Conservation (phyloP, 2,113 vertebrate species). For the Gallinago undulata region DNA sequence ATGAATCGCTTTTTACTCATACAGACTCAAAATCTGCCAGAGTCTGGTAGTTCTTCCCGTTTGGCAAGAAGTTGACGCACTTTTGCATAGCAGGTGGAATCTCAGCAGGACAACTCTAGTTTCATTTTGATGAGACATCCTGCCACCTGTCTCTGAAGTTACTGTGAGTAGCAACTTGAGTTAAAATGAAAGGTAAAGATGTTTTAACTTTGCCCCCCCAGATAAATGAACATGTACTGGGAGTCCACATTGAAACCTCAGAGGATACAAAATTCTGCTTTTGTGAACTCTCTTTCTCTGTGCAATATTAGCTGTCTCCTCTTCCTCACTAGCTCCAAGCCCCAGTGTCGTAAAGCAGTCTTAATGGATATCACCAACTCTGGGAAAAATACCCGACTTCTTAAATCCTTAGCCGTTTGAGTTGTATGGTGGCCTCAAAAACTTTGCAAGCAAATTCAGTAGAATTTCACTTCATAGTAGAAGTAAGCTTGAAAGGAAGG, state of each 20-base stretch:
- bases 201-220: not conserved
- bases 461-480: not conserved
- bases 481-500: not conserved
- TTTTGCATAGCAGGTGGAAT: slow-evolving; percentile 19
- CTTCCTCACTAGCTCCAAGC: not conserved
- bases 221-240: not conserved
- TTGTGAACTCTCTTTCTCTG: not conserved
- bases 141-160: slow-evolving; percentile 27
- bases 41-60: not conserved
- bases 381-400: not conserved
- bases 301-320: not conserved
- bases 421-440: not conserved
- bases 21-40: not conserved
- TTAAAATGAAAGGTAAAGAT: not conserved
- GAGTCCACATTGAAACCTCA: not conserved
- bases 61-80: not conserved
- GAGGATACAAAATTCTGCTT: not conserved
- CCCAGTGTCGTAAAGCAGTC: not conserved
- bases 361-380: not conserved
- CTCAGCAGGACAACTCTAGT: slow-evolving; percentile 9
- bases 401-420: not conserved
- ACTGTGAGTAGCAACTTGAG: not conserved
- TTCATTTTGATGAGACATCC: slow-evolving; percentile 12
- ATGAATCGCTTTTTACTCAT: not conserved
- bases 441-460: not conserved